Evolutionary conservation across 2,797 vertebrate species (phyloP).

Genomic region (Euthynnus affinis): DNA sequence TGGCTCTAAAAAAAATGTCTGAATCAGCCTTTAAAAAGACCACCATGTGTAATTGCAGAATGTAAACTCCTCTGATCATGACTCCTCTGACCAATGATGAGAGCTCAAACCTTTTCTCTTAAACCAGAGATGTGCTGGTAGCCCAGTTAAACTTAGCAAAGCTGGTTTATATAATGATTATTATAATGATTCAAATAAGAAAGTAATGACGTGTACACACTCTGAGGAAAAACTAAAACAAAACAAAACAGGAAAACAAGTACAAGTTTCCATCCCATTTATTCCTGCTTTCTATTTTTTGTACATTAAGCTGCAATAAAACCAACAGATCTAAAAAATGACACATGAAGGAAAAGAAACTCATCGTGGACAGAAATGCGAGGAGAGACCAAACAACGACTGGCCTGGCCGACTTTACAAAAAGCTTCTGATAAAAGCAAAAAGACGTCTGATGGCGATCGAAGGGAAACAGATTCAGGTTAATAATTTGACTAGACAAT

Average conservation of each 20-base stretch:
- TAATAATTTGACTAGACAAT: constrained; percentile 62
- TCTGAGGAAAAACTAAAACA: background rate
- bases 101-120: too few species aligned
- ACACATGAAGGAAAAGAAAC: constrained; percentile 42
- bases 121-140: too few species aligned
- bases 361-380: background rate
- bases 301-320: constrained; percentile 74
- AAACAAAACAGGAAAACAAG: background rate
- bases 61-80: background rate
- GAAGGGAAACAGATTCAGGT: constrained; percentile 65
- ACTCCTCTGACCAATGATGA: background rate
- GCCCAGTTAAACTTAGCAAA: background rate
- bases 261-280: constrained; percentile 71
- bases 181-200: background rate
- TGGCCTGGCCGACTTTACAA: constrained; percentile 42
- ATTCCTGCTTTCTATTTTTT: constrained; percentile 72
- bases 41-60: background rate
- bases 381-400: constrained; percentile 33
- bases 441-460: constrained; percentile 44
- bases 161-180: background rate
- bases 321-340: constrained; percentile 60
- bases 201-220: background rate
- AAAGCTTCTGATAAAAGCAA: constrained; percentile 62
- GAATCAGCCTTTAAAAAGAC: background rate
- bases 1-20: background rate